Conservation (phyloP, 1,140 invertebrate genomes). For the Asbolus verrucosus region DNA sequence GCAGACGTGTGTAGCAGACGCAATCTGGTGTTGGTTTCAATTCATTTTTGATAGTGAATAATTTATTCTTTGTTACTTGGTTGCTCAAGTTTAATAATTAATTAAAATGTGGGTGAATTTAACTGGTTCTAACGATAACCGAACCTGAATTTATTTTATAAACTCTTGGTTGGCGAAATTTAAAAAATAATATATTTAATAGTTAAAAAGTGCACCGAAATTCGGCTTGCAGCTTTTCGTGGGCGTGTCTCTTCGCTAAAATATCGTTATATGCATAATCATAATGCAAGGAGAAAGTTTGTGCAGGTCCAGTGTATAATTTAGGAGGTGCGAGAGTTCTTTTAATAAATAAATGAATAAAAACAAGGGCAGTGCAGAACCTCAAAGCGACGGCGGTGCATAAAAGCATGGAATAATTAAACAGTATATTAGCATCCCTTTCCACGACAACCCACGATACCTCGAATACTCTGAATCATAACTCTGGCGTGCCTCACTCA, state of each 20-base stretch:
- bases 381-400: constrained; percentile 28
- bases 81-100: too few species aligned
- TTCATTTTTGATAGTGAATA: too few species aligned
- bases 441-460: constrained; percentile 20
- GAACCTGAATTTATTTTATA: too few species aligned
- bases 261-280: constrained; percentile 15
- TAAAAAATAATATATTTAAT: too few species aligned
- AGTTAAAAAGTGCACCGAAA: too few species aligned
- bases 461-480: constrained; percentile 29
- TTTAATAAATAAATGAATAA: constrained; percentile 24
- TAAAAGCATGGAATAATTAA: constrained; percentile 35
- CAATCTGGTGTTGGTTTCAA: too few species aligned
- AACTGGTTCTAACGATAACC: too few species aligned
- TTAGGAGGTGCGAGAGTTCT: constrained; percentile 14
- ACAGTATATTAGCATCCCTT: constrained; percentile 36
- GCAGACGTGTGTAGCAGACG: too few species aligned
- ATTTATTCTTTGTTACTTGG: too few species aligned
- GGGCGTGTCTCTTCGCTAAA: constrained; percentile 15
- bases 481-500: constrained; percentile 33
- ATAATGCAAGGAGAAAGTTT: constrained; percentile 22
- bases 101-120: too few species aligned
- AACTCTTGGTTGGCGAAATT: too few species aligned
- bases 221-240: too few species aligned
- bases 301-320: constrained; percentile 4
- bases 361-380: constrained; percentile 12